A percentile compares a stretch with the other conserved stretches of the same genome.
phyloP scores from a whole-genome alignment of 2,113 vertebrate species.

The Oncorhynchus nerka region DNA sequence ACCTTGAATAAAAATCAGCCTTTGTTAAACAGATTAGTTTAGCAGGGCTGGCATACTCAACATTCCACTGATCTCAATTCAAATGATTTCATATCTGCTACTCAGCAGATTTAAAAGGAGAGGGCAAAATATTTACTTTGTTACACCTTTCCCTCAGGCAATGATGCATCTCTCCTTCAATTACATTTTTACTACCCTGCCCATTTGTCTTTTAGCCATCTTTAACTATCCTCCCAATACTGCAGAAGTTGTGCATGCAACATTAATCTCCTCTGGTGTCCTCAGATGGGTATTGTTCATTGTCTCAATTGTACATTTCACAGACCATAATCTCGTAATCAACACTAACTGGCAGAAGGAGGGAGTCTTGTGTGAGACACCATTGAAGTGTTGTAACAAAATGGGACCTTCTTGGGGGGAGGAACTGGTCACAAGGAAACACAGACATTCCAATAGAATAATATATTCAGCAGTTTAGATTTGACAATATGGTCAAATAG shows the following conservation, averaged over 20 bases:
- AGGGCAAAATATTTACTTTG: too few relatives aligned
- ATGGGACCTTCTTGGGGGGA: conserved; percentile 39
- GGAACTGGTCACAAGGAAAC: conserved; percentile 11
- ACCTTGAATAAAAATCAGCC: too few relatives aligned
- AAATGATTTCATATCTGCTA: too few relatives aligned
- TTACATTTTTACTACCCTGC: too few relatives aligned
- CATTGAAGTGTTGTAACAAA: conserved; percentile 33
- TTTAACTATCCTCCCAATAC: background rate
- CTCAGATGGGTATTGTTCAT: background rate
- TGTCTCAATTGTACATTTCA: background rate
- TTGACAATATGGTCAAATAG: background rate
- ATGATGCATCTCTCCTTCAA: too few relatives aligned
- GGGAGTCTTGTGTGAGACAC: background rate
- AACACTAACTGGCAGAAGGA: background rate
- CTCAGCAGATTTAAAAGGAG: too few relatives aligned
- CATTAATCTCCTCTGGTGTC: background rate
- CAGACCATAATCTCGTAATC: background rate
- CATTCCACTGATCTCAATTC: too few relatives aligned
- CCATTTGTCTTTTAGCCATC: too few relatives aligned
- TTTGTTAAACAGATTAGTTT: too few relatives aligned
- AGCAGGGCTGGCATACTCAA: too few relatives aligned
- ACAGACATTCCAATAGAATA: conserved; percentile 14
- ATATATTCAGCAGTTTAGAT: conserved; percentile 50
- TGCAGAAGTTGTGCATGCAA: background rate
- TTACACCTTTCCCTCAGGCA: too few relatives aligned